Percentiles rank a stretch among this genome's conserved stretches.
phyloP scores from a whole-genome alignment of 1,140 invertebrate species.

The Drosophila prosaltans region DNA sequence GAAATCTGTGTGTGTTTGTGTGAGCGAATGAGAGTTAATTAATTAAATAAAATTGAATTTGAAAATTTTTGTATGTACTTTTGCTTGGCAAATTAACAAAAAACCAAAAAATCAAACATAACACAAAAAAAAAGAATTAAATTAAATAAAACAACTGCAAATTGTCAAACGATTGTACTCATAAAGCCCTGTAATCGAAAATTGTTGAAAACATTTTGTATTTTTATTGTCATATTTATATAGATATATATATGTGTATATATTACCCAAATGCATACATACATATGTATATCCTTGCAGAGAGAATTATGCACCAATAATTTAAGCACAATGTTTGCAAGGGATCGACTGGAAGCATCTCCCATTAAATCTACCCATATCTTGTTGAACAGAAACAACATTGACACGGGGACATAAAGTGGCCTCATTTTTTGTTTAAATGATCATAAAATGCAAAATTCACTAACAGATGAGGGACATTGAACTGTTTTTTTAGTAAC shows the following conservation, averaged over 20 bases:
- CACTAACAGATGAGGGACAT: too few relatives aligned
- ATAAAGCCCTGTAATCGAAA: constrained; percentile 5
- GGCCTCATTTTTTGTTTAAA: too few relatives aligned
- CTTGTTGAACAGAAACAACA: too few relatives aligned
- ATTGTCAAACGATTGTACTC: not conserved
- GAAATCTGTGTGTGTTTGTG: not conserved
- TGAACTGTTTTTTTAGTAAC: too few relatives aligned
- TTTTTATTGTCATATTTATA: constrained; percentile 12
- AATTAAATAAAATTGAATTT: constrained; percentile 21
- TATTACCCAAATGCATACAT: not conserved
- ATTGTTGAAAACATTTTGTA: constrained; percentile 14
- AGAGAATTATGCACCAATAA: not conserved
- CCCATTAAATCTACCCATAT: too few relatives aligned
- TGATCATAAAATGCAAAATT: too few relatives aligned
- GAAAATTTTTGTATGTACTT: constrained; percentile 8
- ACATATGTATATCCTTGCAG: not conserved
- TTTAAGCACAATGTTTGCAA: too few relatives aligned
- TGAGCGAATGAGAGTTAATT: constrained; percentile 16
- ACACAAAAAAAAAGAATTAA: not conserved
- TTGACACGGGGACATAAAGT: too few relatives aligned
- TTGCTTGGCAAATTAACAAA: constrained; percentile 3
- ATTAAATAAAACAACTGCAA: not conserved
- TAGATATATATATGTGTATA: not conserved
- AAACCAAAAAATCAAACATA: not conserved
- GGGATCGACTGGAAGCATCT: too few relatives aligned